Conservation (phyloP, 1,140 invertebrate genomes). For the Vollenhovia emeryi region DNA sequence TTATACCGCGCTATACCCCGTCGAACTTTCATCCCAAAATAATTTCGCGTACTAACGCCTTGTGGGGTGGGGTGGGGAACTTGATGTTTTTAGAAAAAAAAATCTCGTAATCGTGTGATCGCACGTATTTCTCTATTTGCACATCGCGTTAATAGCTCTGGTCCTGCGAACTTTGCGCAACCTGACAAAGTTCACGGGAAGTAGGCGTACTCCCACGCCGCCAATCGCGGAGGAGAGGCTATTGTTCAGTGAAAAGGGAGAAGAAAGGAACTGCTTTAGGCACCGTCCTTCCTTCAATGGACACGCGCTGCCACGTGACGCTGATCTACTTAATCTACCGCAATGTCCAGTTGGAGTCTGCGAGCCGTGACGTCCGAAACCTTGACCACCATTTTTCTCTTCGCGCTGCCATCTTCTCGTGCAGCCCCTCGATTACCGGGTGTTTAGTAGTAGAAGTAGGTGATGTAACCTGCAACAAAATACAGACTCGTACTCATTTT, state of each 20-base stretch:
- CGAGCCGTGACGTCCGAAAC: slow-evolving; percentile 12
- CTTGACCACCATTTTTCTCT: not conserved
- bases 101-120: not conserved
- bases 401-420: not conserved
- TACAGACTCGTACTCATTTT: not conserved
- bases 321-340: not conserved
- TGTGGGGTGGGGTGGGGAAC: not conserved
- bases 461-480: slow-evolving; percentile 79
- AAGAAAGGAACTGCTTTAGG: not conserved
- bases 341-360: slow-evolving; percentile 1
- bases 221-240: not conserved
- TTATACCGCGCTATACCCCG: not conserved
- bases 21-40: not conserved
- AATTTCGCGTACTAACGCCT: not conserved
- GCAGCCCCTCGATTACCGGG: not conserved
- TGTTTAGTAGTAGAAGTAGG: slow-evolving; percentile 79
- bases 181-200: slow-evolving; percentile 6
- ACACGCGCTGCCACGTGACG: not conserved
- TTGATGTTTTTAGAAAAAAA: not conserved
- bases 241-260: slow-evolving; percentile 17
- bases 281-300: not conserved
- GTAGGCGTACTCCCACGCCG: slow-evolving; percentile 10
- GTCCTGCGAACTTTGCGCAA: slow-evolving; percentile 9
- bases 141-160: slow-evolving; percentile 11
- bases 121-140: slow-evolving; percentile 4